These are phyloP conservation scores for Hypotaenidia okinawae DNA, from an alignment of 2,797 vertebrate species.

Conservation along the genomic window DNA sequence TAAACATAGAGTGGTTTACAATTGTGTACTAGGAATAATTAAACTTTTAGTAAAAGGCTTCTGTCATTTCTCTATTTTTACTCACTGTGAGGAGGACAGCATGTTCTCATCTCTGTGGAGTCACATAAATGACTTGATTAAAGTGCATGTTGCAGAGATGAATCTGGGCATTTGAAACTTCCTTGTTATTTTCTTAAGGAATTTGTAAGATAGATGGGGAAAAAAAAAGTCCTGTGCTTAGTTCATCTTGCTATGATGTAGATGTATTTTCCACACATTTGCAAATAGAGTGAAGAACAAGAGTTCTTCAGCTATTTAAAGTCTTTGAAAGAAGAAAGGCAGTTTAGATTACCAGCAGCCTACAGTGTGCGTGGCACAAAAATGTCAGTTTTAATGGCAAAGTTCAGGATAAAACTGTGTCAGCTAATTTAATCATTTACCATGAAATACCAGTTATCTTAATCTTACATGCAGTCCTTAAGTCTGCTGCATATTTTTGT, in stretches of 20 bases:
- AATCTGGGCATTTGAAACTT: slow-evolving; percentile 48
- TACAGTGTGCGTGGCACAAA: slow-evolving; percentile 52
- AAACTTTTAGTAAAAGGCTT: slow-evolving; percentile 25
- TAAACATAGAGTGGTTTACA: slow-evolving; percentile 12
- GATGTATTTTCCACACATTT: slow-evolving; percentile 36
- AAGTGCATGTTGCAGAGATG: slow-evolving; percentile 16
- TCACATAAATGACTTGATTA: slow-evolving; percentile 39
- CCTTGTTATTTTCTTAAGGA: slow-evolving; percentile 49
- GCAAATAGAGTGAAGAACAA: slow-evolving; percentile 57
- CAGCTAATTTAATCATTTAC: slow-evolving; percentile 78
- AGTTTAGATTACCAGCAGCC: slow-evolving; percentile 66
- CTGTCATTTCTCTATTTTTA: slow-evolving; percentile 47
- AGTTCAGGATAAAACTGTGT: slow-evolving; percentile 74
- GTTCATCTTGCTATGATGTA: slow-evolving; percentile 15
- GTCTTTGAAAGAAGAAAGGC: slow-evolving; percentile 69
- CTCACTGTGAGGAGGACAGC: slow-evolving; percentile 31
- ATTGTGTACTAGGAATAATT: slow-evolving; percentile 30
- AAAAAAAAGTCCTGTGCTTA: not conserved
- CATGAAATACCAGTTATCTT: slow-evolving; percentile 73
- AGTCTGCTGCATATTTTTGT: slow-evolving; percentile 58
- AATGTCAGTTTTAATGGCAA: slow-evolving; percentile 70
- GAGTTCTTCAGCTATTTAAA: slow-evolving; percentile 52
- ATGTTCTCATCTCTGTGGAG: slow-evolving; percentile 38
- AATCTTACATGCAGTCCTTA: slow-evolving; percentile 66
- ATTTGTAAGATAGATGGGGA: slow-evolving; percentile 12